Evolutionary conservation across 2,888 invertebrate species (phyloP).

Genomic region (Scotopteryx bipunctaria): DNA sequence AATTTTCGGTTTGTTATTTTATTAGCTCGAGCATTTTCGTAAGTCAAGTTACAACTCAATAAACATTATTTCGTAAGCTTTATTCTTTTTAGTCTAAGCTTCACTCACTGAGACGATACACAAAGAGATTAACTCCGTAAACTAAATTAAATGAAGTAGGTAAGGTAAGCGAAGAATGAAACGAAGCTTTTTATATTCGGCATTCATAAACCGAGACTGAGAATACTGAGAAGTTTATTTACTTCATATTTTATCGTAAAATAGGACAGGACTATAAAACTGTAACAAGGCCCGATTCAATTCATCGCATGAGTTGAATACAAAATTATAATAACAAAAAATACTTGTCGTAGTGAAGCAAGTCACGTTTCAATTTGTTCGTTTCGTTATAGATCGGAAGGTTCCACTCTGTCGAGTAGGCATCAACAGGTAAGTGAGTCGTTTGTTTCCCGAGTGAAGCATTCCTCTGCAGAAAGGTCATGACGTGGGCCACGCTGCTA

Average conservation of each 20-base stretch:
- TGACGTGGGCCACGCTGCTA: conserved; percentile 49
- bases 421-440: conserved; percentile 78
- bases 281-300: conserved; percentile 44
- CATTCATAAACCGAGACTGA: conserved; percentile 10
- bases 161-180: conserved; percentile 1
- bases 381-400: conserved; percentile 51
- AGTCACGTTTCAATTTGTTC: conserved; percentile 58
- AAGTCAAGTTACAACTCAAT: not conserved
- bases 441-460: conserved; percentile 66
- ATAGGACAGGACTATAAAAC: conserved; percentile 34
- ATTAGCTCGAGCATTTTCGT: too few relatives aligned
- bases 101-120: not conserved
- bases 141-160: conserved; percentile 2
- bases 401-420: conserved; percentile 52
- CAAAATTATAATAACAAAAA: conserved; percentile 57
- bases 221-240: conserved; percentile 33
- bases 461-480: conserved; percentile 59
- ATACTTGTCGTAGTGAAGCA: conserved; percentile 52
- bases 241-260: conserved; percentile 39
- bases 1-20: too few relatives aligned
- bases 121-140: not conserved
- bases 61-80: not conserved
- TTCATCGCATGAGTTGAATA: conserved; percentile 45
- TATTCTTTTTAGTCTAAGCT: not conserved
- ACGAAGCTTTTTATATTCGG: conserved; percentile 9